Conservation (phyloP, 1,140 invertebrate species). For the Ostrea denselamellosa region DNA sequence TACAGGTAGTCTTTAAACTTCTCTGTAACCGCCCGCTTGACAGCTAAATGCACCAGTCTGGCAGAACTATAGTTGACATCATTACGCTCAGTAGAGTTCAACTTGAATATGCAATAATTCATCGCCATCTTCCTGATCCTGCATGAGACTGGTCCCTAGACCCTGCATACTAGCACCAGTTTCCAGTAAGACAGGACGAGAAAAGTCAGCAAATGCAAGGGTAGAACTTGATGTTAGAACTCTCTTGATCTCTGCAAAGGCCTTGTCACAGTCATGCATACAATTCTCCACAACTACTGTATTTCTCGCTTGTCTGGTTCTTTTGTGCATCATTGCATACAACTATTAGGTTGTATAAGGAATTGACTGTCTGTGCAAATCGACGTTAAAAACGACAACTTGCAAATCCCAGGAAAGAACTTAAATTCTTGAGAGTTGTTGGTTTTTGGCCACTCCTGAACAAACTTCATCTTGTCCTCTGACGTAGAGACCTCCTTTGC, state of each 20-base stretch:
- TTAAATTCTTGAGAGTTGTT: conserved; percentile 64
- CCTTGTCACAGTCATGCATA: not conserved
- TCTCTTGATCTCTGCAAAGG: conserved; percentile 53
- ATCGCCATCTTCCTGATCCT: conserved; percentile 49
- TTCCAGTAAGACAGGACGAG: conserved; percentile 54
- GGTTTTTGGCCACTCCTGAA: conserved; percentile 71
- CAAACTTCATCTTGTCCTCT: conserved; percentile 68
- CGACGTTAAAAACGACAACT: conserved; percentile 67
- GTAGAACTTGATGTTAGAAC: conserved; percentile 54
- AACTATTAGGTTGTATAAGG: conserved; percentile 48
- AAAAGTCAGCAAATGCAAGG: conserved; percentile 59
- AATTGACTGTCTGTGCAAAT: conserved; percentile 45
- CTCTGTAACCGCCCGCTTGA: conserved; percentile 59
- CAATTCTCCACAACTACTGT: conserved; percentile 23
- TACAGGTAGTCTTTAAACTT: conserved; percentile 57
- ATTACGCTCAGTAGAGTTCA: conserved; percentile 54
- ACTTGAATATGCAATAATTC: conserved; percentile 57
- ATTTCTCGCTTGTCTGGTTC: not conserved
- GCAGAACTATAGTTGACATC: conserved; percentile 53
- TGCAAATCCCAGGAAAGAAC: conserved; percentile 68
- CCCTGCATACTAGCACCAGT: conserved; percentile 61
- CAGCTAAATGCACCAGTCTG: conserved; percentile 53
- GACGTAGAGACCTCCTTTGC: conserved; percentile 65
- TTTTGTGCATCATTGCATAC: not conserved
- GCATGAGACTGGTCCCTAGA: conserved; percentile 65